Base-by-base conservation (phyloP, 2,113 vertebrate species). In the Spizaetus ornatus region DNA sequence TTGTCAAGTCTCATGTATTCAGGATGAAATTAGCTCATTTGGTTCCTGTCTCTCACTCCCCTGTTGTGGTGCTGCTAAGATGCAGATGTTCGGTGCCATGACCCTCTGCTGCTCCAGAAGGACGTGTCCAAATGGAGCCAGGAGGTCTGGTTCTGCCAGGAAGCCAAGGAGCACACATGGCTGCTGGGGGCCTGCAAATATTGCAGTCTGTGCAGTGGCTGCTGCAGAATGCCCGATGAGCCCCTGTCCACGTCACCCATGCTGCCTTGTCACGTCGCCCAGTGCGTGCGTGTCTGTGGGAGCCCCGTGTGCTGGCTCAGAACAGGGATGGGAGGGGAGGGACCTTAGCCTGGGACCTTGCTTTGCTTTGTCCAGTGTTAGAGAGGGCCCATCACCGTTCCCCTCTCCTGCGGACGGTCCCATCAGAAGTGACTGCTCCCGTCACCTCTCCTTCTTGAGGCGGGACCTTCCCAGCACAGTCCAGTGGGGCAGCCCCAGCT, bases 1-100 rank as follows among this genome's bases (percentile, higher is more conserved):
- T 96, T 97, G 94, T 96, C 96, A 97, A 82, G 82, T 80, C 78
- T 77, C 36, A 76, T 58, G 92, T 53, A 87, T 73, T 87, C 40
- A 69, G 85, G 80, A 93, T 70, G 40, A 95, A 96, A 96, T 94
- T 62, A 94, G 62, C 62, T 97, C 92, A 96, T 96, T 97, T 94
- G 74, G 85, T 77, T 94, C 81, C 79, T 95, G 82, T 93, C 95
- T 95, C 45, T 97, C 85, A 80, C 71, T 83, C 38, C 36, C 45
- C 78, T 80, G 62, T 92, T 95, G 92, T 69, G 86, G 77, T 83
- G 71, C 40, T 42, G 90, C 50, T 53, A 74, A 88, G 92, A 88
- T 76, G 84, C 65, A 86, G 95, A 72, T 53, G 40, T 82, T 66
- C 66, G 10, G 58, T 17, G 53, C 53, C 40, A 26, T 4, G 34